These are phyloP conservation scores for Pterostichus niger DNA, from an alignment of 2,888 invertebrate species.

Conservation along the genomic window DNA sequence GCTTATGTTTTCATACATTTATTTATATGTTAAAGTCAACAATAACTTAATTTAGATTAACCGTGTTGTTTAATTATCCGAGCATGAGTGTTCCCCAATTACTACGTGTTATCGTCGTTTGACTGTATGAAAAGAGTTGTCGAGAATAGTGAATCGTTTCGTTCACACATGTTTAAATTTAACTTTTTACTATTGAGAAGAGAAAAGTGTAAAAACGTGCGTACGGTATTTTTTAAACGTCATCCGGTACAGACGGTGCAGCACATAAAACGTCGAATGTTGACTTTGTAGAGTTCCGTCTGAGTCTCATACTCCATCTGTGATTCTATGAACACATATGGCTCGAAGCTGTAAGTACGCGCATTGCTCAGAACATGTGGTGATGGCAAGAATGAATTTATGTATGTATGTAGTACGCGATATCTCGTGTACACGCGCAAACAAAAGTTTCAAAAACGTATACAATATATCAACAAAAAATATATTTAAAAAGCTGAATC, in stretches of 20 bases:
- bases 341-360: background rate
- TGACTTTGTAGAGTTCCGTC: slow-evolving; percentile 35
- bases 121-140: too few relatives aligned
- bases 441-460: background rate
- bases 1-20: too few relatives aligned
- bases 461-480: too few relatives aligned
- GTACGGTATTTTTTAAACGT: slow-evolving; percentile 14
- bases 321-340: slow-evolving; percentile 44
- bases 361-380: background rate
- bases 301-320: slow-evolving; percentile 22
- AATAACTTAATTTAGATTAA: too few relatives aligned
- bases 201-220: slow-evolving; percentile 9
- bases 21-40: too few relatives aligned
- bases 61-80: too few relatives aligned
- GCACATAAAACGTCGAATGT: slow-evolving; percentile 10
- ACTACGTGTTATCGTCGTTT: too few relatives aligned
- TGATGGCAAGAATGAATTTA: slow-evolving; percentile 1
- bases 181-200: slow-evolving; percentile 35
- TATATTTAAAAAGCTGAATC: too few relatives aligned
- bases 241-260: slow-evolving; percentile 23
- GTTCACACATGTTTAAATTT: slow-evolving; percentile 14
- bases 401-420: background rate
- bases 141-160: background rate
- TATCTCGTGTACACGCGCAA: background rate
- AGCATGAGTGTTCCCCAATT: too few relatives aligned